Evolutionary conservation across 2,888 invertebrate species (phyloP), one percentile per base, ranked within the genome.

Genomic region (Leptopilina syphax): DNA sequence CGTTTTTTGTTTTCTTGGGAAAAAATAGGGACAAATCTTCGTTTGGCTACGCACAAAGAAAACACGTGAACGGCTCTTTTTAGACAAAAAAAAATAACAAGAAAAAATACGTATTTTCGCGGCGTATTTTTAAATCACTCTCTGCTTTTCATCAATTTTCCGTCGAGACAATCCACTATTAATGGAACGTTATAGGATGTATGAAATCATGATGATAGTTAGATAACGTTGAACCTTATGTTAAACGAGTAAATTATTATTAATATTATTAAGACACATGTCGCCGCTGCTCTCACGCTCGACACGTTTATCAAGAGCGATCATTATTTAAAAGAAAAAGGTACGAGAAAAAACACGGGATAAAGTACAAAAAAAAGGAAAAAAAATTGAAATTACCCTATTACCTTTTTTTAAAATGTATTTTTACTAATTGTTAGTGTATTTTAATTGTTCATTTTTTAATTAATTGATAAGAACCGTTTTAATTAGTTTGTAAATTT

Each of bases 71-170:
- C 34, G 34, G 57, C 57, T 73, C 34, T 57, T 60, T 73, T 13
- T 27, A 54, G 8, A 44, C 44, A 44, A 44, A 1, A 44, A 44
- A 34, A 1, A 50, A 50, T 1, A 50, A 44, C 5, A 44, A 44
- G 44, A 50, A 50, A 50, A 10, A 50, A 50, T 50, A 50, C 50
- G 50, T 50, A 50, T 50, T 50, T 50, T 50, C 50, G 50, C 50
- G 50, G 9, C n/a, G 54, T 73, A 54, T 73, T 73, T 27, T 13
- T 3, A 34, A 70, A 50, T 63, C 24, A 9, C 27, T 54, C 68
- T 47, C 70, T 70, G 50, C 54, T 70, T 70, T 50, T 70, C 18
- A 70, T 70, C 70, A 70, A 70, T 70, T 70, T 54, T 70, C 50
- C 54, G 70, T 70, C 70, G 54, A 70, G 70, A 70, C 70, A 70